Evolutionary conservation across 2,888 invertebrate species (phyloP).

Genomic region (Stegana nigrithorax): DNA sequence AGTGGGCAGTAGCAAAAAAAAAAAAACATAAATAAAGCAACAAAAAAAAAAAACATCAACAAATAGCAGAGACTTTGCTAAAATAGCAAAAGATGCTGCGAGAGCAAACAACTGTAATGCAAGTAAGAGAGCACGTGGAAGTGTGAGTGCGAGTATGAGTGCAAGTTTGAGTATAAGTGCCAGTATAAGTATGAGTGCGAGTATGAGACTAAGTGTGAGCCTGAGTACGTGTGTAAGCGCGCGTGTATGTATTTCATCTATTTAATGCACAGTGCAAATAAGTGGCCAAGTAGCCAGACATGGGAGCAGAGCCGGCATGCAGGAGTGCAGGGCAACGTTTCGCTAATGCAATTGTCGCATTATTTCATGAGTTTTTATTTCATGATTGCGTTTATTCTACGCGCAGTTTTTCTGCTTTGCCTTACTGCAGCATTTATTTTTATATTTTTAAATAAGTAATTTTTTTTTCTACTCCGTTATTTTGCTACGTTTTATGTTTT

Average conservation of each 20-base stretch:
- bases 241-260: neutral
- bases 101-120: too few species aligned
- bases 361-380: slow-evolving; percentile 13
- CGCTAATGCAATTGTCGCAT: slow-evolving; percentile 18
- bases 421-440: slow-evolving; percentile 9
- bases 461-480: slow-evolving; percentile 6
- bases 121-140: too few species aligned
- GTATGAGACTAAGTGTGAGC: too few species aligned
- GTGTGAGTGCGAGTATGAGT: too few species aligned
- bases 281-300: neutral
- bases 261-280: neutral
- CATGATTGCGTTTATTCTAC: neutral
- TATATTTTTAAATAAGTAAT: slow-evolving; percentile 8
- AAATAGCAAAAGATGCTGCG: too few species aligned
- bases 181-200: too few species aligned
- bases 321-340: neutral
- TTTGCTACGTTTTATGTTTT: neutral
- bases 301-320: neutral
- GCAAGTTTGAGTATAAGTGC: too few species aligned
- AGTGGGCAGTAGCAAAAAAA: slow-evolving; percentile 1
- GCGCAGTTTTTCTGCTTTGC: neutral
- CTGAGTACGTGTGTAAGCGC: too few species aligned
- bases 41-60: neutral
- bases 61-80: too few species aligned
- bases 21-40: neutral